These are phyloP conservation scores for Acronicta psi DNA, from an alignment of 2,888 invertebrate species.

Conservation along the genomic window DNA sequence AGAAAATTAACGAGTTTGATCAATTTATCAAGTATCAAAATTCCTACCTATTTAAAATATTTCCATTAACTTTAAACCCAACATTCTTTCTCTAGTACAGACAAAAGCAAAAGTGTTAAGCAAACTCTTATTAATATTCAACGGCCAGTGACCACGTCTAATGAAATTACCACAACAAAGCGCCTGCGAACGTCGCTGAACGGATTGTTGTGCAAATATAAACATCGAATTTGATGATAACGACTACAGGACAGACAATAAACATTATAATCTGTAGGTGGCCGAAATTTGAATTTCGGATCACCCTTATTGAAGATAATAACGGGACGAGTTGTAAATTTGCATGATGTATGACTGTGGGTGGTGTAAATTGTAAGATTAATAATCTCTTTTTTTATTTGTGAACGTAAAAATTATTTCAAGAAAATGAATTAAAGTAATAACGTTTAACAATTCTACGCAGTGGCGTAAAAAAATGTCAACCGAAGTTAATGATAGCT, in stretches of 20 bases:
- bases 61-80: slow-evolving; percentile 32
- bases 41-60: slow-evolving; percentile 26
- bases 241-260: slow-evolving; percentile 61
- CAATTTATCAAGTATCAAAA: slow-evolving; percentile 2
- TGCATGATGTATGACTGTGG: neutral
- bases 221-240: slow-evolving; percentile 82
- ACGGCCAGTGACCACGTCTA: slow-evolving; percentile 76
- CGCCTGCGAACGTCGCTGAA: slow-evolving; percentile 60
- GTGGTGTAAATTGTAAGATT: neutral
- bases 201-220: slow-evolving; percentile 84
- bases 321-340: slow-evolving; percentile 5
- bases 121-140: slow-evolving; percentile 81
- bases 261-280: slow-evolving; percentile 58
- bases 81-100: slow-evolving; percentile 49
- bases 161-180: slow-evolving; percentile 88
- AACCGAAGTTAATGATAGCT: slow-evolving; percentile 18
- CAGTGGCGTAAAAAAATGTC: slow-evolving; percentile 4
- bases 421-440: neutral
- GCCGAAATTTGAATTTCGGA: slow-evolving; percentile 49
- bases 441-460: slow-evolving; percentile 5
- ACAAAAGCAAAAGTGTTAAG: slow-evolving; percentile 69
- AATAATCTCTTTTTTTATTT: neutral
- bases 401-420: neutral
- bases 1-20: neutral
- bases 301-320: slow-evolving; percentile 16